Percentiles rank a stretch among this genome's conserved stretches.
Evolutionary conservation across 2,113 vertebrate species (phyloP).

Genomic region (Macaca fascicularis): DNA sequence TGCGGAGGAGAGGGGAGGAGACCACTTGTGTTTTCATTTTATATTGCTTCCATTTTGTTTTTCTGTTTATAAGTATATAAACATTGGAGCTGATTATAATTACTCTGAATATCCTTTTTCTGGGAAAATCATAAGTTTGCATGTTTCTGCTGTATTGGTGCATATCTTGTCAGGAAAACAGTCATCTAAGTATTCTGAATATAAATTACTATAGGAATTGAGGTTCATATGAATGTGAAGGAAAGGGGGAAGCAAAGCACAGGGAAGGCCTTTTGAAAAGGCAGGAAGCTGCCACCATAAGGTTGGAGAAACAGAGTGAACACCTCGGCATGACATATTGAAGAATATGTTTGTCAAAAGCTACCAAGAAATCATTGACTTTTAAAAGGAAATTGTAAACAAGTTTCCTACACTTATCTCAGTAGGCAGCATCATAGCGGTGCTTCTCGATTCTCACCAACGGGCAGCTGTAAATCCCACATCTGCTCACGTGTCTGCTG

Average conservation of each 20-base stretch:
- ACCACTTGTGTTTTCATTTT: background rate
- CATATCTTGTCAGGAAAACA: background rate
- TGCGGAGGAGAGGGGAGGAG: background rate
- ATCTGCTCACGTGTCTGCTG: slow-evolving; percentile 15
- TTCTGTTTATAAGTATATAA: background rate
- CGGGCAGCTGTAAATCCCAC: background rate
- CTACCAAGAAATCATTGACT: background rate
- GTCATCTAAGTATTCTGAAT: background rate
- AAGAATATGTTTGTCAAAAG: slow-evolving; percentile 44
- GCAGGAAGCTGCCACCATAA: background rate
- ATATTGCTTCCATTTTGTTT: background rate
- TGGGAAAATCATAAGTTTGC: background rate
- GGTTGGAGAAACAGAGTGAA: background rate
- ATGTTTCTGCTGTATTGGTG: background rate
- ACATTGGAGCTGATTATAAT: background rate
- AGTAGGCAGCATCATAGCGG: background rate
- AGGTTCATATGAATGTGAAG: background rate
- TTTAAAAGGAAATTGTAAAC: slow-evolving; percentile 29
- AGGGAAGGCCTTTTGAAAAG: background rate
- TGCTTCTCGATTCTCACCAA: background rate
- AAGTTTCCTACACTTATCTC: slow-evolving; percentile 9
- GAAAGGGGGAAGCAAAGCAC: background rate
- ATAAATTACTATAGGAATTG: background rate
- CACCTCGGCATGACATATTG: background rate
- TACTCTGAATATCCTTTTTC: background rate